Conservation (phyloP, 92 coral and sea anemone species). For the Palythoa grandis region DNA sequence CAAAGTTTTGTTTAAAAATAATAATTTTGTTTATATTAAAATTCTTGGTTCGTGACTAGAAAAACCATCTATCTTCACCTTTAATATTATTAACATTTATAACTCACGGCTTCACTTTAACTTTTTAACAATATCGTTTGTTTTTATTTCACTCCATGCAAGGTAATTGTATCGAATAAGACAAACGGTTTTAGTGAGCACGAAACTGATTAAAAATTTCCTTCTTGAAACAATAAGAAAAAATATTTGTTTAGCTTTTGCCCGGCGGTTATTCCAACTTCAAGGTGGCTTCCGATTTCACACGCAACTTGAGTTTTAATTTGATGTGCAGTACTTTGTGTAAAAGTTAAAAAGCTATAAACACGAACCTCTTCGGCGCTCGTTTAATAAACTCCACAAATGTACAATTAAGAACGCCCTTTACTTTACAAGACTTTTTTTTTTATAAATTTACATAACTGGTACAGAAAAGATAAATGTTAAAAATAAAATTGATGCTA, state of each 20-base stretch:
- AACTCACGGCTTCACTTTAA: background rate
- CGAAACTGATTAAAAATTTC: slow-evolving; percentile 34
- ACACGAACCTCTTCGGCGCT: too few species aligned
- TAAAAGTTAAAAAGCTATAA: too few species aligned
- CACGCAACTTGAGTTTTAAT: background rate
- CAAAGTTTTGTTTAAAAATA: background rate
- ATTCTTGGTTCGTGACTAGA: slow-evolving; percentile 14
- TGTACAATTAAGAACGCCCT: too few species aligned
- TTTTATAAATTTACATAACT: too few species aligned
- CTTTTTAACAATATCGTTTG: slow-evolving; percentile 16
- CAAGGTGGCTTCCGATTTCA: slow-evolving; percentile 25
- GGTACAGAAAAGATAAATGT: too few species aligned
- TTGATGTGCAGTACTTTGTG: too few species aligned
- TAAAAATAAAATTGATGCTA: too few species aligned
- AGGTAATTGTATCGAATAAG: background rate
- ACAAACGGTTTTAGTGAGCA: slow-evolving; percentile 17
- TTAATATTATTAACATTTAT: too few species aligned
- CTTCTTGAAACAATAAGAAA: slow-evolving; percentile 27
- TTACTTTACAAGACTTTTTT: too few species aligned
- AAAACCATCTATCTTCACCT: slow-evolving; percentile 10
- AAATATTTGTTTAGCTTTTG: slow-evolving; percentile 17
- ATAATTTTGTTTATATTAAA: background rate
- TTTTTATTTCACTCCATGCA: background rate
- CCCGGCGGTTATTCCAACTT: slow-evolving; percentile 22
- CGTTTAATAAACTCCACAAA: too few species aligned